Conservation (phyloP, 2,113 vertebrate species). For the Perognathus longimembris region DNA sequence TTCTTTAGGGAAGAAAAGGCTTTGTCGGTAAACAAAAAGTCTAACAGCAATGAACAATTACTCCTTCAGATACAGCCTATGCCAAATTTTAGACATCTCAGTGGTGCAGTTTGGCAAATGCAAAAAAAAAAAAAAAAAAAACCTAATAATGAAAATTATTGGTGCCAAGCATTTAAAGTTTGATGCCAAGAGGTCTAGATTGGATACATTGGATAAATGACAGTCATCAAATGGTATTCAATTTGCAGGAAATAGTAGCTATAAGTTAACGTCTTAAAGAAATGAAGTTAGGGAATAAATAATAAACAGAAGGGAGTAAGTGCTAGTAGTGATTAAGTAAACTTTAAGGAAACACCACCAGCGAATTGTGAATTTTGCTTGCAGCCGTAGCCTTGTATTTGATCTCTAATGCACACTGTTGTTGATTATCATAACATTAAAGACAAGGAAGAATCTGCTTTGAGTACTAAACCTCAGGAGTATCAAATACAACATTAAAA, state of each 20-base stretch:
- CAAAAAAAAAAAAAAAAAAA: neutral
- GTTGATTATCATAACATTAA: neutral
- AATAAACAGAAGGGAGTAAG: neutral
- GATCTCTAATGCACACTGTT: no score
- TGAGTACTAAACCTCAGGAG: neutral
- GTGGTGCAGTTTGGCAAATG: neutral
- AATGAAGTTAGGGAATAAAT: neutral
- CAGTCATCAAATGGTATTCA: neutral
- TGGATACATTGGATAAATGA: constrained; percentile 59
- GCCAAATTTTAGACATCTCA: constrained; percentile 5
- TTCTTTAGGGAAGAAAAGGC: constrained; percentile 35
- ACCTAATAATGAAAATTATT: neutral
- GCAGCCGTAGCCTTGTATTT: neutral
- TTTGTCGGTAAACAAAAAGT: constrained; percentile 60
- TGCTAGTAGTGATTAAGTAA: neutral
- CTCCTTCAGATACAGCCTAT: neutral
- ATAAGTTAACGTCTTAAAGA: neutral
- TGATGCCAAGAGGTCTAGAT: neutral
- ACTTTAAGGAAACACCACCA: neutral
- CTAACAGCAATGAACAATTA: constrained; percentile 44
- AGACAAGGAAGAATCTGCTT: neutral
- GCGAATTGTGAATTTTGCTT: neutral
- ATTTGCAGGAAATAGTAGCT: constrained; percentile 20
- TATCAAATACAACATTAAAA: neutral
- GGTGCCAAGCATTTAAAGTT: no score